A percentile compares a stretch with the other conserved stretches of the same genome.
phyloP scores from a whole-genome alignment of 2,113 vertebrate species.

The Pao palembangensis region DNA sequence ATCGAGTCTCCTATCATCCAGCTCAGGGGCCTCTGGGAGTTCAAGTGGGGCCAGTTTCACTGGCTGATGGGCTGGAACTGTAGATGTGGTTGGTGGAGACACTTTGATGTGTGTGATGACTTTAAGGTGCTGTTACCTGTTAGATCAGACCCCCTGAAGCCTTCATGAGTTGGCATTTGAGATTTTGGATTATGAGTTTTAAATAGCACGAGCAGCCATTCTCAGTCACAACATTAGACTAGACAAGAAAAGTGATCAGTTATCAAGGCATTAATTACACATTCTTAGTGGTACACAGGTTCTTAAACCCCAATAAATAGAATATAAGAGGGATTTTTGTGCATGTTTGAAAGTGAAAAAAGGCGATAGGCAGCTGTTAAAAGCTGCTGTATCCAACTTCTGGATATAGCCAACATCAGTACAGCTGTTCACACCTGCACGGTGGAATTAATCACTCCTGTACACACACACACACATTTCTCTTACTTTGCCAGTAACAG shows the following conservation, averaged over 20 bases:
- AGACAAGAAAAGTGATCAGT: too few species aligned
- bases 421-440: slow-evolving; percentile 50
- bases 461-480: slow-evolving; percentile 21
- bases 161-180: background rate
- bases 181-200: too few species aligned
- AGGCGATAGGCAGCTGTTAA: slow-evolving; percentile 29
- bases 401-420: slow-evolving; percentile 35
- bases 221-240: too few species aligned
- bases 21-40: slow-evolving; percentile 45
- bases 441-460: slow-evolving; percentile 35
- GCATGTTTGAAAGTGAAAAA: slow-evolving; percentile 4
- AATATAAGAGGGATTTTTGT: background rate
- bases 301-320: too few species aligned
- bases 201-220: too few species aligned
- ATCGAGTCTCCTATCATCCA: slow-evolving; percentile 50
- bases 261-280: too few species aligned
- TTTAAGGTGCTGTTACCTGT: slow-evolving; percentile 16
- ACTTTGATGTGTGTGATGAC: slow-evolving; percentile 16
- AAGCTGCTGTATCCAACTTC: slow-evolving; percentile 58
- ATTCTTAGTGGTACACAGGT: too few species aligned
- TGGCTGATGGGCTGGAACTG: slow-evolving; percentile 41
- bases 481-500: slow-evolving; percentile 56
- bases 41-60: slow-evolving; percentile 50
- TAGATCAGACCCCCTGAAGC: background rate
- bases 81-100: too few species aligned